Evolutionary conservation across 1,140 invertebrate species (phyloP), one percentile per base, ranked within the genome.

Genomic region (Musca vetustissima): DNA sequence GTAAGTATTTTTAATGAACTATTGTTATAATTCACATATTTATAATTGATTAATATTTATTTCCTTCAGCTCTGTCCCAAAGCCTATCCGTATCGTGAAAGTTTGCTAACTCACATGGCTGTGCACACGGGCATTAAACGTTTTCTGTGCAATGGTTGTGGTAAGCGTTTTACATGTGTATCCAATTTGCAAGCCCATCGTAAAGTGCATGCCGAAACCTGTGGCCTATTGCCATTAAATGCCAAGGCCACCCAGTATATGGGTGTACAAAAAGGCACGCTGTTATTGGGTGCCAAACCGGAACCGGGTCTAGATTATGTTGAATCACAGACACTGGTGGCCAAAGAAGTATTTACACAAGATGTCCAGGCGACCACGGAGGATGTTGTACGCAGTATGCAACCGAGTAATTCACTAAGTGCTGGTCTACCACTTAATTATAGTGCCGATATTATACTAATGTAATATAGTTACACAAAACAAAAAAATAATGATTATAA

Each of bases 91-190:
- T 84, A 86, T 70, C 76, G 85, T 25, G 84, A 85, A 69, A 85
- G 83, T 64, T 69, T 86, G 43, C 76, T 85, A 24, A 86, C 84
- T 17, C 85, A 86, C 72, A 83, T 83, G 70, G 79, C 84, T 4
- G 73, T 86, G n/a, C 85, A 86, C 68, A 84, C 85, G n/a, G 84
- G 85, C 69, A 82, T 85, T 11, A 85, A 85, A 68, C 84, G 84
- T 9, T 86, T 79, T 64, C 71, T 79, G 50, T 86, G 85, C 72
- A 80, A 84, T 68, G 82, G 82, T 36, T 85, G 84, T 66, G 81
- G 83, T 49, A 80, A 81, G 65, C 77, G 81, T 25, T 85, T 85
- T 71, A 84, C 84, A 49, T 85, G 84, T 73, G 82, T 85, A 59
- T 84, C 84, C 6, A 85, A 85, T 71, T 71, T 85, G 36, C 78